phyloP scores from a whole-genome alignment of 53 echinoderm and acorn worm species.

The Paracentrotus lividus region DNA sequence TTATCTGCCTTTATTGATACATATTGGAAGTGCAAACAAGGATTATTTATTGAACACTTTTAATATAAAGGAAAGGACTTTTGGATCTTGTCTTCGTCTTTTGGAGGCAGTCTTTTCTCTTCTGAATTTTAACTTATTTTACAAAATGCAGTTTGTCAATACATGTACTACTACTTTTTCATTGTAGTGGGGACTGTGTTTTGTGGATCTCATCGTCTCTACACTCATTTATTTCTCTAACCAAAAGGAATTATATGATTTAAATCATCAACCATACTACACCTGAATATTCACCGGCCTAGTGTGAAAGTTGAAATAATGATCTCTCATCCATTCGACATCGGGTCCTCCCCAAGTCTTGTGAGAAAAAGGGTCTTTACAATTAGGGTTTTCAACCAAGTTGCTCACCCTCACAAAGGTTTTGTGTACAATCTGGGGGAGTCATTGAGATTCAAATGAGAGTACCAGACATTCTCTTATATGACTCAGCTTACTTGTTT shows the following conservation, averaged over 20 bases:
- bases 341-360: background rate
- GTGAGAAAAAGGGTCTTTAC: constrained; percentile 1
- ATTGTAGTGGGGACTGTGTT: too few relatives aligned
- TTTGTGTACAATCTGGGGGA: background rate
- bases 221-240: too few relatives aligned
- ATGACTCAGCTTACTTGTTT: constrained; percentile 19
- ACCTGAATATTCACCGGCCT: background rate
- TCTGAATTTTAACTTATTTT: background rate
- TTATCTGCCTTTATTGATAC: too few relatives aligned
- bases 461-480: background rate
- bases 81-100: too few relatives aligned
- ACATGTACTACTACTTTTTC: too few relatives aligned
- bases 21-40: too few relatives aligned
- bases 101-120: background rate
- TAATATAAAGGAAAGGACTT: too few relatives aligned
- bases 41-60: too few relatives aligned
- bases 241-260: too few relatives aligned
- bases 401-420: constrained; percentile 10
- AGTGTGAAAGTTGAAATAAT: constrained; percentile 44
- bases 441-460: background rate
- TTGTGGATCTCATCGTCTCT: background rate
- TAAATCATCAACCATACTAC: background rate
- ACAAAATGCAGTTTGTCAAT: background rate
- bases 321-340: background rate
- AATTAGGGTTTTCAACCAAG: constrained; percentile 20